Base-by-base conservation (phyloP, 2,113 vertebrate species). In the Eolophus roseicapilla region DNA sequence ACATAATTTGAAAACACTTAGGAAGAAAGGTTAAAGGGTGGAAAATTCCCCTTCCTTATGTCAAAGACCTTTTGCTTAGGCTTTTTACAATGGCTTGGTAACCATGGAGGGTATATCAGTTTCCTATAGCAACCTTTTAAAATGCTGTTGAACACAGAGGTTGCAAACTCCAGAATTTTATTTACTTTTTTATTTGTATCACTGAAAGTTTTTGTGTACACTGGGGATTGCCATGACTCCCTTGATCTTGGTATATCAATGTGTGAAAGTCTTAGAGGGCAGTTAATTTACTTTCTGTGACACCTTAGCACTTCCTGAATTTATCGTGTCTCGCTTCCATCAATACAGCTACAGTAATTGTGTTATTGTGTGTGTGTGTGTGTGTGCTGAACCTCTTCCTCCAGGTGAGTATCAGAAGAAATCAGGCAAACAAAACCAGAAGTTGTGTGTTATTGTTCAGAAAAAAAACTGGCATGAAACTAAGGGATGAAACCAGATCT, bases 391-490 rank as follows among this genome's bases (percentile, higher is more conserved):
- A 31, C 74, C 50, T 68, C 43, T 93, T 93, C 18, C 17, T 94
- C 23, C 63, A 44, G 82, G 81, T 95, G 70, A 96, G 86, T 95
- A 83, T 82, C 46, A 74, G 50, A 83, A 89, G 62, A 83, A 92
- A 95, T 81, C 55, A 62, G 23, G 28, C 49, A 82, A 62, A 20
- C 44, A 53, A 17, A 86, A 23, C 52, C 52, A 69, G 69, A 68
- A 78, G 41, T 25, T n/a, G 17, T 60, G 27, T 67, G 28, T 53
- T 91, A 77, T 57, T 67, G n/a, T 76, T 91, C 20, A 81, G 52
- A 88, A 65, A 12, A 63, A 82, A 60, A 73, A 31, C 7, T 39
- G 9, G 65, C 44, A 14, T 74, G 76, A 68, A 92, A 76, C 21
- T 44, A 52, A 29, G n/a, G 33, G 3, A 46, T 74, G 46, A 81